Base-by-base conservation (phyloP, 1,140 invertebrate species). In the Aricia agestis region DNA sequence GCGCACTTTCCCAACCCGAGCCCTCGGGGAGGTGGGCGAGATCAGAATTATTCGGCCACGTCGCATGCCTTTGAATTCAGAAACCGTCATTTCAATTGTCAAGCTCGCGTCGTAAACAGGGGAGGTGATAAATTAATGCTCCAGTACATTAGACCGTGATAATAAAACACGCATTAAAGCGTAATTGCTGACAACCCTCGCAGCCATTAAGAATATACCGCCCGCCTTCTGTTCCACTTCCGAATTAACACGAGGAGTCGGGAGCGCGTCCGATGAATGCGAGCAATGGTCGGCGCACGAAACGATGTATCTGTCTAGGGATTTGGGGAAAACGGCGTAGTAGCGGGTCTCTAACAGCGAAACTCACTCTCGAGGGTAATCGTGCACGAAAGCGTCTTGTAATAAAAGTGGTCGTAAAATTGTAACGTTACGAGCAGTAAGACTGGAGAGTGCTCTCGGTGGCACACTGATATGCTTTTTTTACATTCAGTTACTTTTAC, bases 341-440 rank as follows among this genome's bases (percentile, higher is more conserved):
- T 73, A 66, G 70, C 75, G 82, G 86, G 83, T 82, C 72, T 79
- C 77, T 87, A 87, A 89, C 86, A 89, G 86, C 85, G 81, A 86
- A 89, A 89, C 86, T 86, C 86, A 89, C 86, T 89, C 86, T 80
- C 79, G 86, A 83, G 86, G 86, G 86, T 87, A 89, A 89, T 89
- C 86, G 86, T 74, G 84, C 85, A 87, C 85, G 86, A 89, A 89
- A 89, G 86, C 86, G 86, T 87, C 85, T 85, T 82, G 86, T 88
- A 90, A 90, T 87, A 90, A 90, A 90, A 91, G 82, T 76, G 82
- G 79, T 89, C 87, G 84, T 91, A 89, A 90, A 90, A 90, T 85
- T 85, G 87, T 89, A 86, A 87, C 81, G 84, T 91, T 89, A 90
- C 86, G 89, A 88, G 79, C 82, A 77, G 82, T 76, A 82, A 89